A percentile compares a stretch with the other conserved stretches of the same genome.
Conservation (phyloP, 2,113 vertebrate genomes). For the Macheiramphus alcinus region DNA sequence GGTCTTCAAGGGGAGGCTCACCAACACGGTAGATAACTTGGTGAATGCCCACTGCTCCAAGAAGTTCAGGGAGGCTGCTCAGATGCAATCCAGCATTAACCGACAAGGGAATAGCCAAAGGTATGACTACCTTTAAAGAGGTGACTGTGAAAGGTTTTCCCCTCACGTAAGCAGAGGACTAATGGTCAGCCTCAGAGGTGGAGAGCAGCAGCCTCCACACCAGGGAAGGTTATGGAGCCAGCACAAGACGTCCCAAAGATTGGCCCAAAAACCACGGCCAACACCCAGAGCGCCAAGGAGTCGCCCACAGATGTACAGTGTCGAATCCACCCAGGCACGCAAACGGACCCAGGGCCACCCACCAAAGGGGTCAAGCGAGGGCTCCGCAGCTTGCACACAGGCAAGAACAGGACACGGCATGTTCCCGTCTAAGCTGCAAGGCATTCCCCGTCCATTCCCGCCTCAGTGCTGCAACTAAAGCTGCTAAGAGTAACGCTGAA, state of each 20-base stretch:
- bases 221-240: neutral
- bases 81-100: neutral
- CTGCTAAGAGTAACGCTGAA: neutral
- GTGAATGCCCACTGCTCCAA: neutral
- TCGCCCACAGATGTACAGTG: neutral
- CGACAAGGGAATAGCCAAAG: neutral
- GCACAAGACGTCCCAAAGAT: neutral
- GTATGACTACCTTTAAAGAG: neutral
- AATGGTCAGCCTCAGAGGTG: neutral
- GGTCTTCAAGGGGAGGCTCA: neutral
- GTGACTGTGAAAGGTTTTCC: neutral
- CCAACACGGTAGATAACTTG: rapidly evolving
- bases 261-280: neutral
- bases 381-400: neutral
- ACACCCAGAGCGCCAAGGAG: neutral
- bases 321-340: neutral
- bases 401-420: neutral
- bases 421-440: neutral
- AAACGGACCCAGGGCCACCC: rapidly evolving
- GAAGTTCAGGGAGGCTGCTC: neutral
- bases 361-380: neutral
- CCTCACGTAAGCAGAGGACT: neutral
- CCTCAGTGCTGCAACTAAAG: neutral
- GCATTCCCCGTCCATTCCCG: neutral
- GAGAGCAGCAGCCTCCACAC: neutral